Evolutionary conservation across 2,888 invertebrate species (phyloP).

Genomic region (Incurvaria masculella): DNA sequence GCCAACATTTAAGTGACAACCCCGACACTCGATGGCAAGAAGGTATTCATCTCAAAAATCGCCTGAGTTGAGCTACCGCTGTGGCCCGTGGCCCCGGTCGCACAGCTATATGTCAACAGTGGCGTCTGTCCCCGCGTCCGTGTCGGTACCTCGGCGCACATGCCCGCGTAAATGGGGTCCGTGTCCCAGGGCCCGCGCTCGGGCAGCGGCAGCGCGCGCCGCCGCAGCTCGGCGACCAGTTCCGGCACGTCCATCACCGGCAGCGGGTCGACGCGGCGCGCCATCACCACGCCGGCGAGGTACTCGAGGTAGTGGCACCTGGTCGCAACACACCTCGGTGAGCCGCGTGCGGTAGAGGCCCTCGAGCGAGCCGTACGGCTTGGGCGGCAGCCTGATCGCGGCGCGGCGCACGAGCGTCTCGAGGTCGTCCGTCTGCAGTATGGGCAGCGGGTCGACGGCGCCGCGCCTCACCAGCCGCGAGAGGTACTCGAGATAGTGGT

Average conservation of each 20-base stretch:
- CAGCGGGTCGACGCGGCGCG: constrained; percentile 87
- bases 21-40: no score
- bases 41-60: no score
- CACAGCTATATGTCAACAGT: no score
- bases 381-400: constrained; percentile 69
- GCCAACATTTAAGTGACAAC: no score
- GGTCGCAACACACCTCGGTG: constrained; percentile 60
- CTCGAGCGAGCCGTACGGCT: constrained; percentile 70
- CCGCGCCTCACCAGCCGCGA: constrained; percentile 69
- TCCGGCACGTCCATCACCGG: constrained; percentile 84
- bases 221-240: constrained; percentile 81
- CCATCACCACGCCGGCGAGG: constrained; percentile 83
- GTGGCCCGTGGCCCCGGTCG: no score
- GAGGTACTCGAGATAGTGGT: constrained; percentile 89
- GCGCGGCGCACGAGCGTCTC: constrained; percentile 76
- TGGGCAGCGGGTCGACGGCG: constrained; percentile 71
- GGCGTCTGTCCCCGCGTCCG: no score
- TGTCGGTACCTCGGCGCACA: constrained; percentile 85
- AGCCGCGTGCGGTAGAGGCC: constrained; percentile 62
- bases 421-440: constrained; percentile 77
- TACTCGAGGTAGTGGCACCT: constrained; percentile 96
- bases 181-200: constrained; percentile 78
- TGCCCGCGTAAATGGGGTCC: constrained; percentile 79
- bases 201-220: constrained; percentile 81
- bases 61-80: no score